These are phyloP conservation scores for Ceryle rudis DNA, from an alignment of 2,797 vertebrate genomes.

Conservation along the genomic window DNA sequence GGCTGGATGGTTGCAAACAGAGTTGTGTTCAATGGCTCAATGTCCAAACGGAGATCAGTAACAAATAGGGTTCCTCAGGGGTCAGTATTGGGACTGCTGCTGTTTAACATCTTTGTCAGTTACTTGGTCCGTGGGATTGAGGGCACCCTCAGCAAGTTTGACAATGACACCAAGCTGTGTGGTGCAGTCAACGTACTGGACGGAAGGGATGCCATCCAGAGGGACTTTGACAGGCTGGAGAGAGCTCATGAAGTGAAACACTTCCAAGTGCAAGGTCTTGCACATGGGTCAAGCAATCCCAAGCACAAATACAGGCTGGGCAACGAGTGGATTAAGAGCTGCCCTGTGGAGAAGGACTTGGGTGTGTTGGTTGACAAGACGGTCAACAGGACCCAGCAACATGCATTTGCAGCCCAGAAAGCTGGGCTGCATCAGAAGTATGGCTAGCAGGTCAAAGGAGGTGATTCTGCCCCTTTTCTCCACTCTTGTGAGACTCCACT, in stretches of 20 bases:
- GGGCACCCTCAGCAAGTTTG: background rate
- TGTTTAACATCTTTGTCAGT: background rate
- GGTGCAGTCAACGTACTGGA: background rate
- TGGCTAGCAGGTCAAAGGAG: too few relatives aligned
- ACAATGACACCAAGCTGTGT: background rate
- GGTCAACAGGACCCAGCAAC: too few relatives aligned
- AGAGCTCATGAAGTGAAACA: background rate
- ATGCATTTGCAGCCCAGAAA: too few relatives aligned
- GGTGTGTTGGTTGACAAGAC: too few relatives aligned
- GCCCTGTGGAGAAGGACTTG: too few relatives aligned
- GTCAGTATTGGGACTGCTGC: background rate
- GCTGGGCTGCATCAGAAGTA: too few relatives aligned
- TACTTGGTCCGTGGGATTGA: background rate
- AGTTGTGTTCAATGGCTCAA: background rate
- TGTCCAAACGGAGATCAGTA: background rate
- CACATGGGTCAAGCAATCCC: background rate
- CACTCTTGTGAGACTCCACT: too few relatives aligned
- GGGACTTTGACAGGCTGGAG: background rate
- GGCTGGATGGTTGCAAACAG: background rate
- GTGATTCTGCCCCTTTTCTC: too few relatives aligned
- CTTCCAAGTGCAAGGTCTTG: background rate
- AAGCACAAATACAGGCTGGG: too few relatives aligned
- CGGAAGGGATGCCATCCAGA: background rate
- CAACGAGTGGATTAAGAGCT: too few relatives aligned
- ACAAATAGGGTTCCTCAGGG: background rate